Base-by-base conservation (phyloP, 2,113 vertebrate genomes). In the Erpornis zantholeuca region DNA sequence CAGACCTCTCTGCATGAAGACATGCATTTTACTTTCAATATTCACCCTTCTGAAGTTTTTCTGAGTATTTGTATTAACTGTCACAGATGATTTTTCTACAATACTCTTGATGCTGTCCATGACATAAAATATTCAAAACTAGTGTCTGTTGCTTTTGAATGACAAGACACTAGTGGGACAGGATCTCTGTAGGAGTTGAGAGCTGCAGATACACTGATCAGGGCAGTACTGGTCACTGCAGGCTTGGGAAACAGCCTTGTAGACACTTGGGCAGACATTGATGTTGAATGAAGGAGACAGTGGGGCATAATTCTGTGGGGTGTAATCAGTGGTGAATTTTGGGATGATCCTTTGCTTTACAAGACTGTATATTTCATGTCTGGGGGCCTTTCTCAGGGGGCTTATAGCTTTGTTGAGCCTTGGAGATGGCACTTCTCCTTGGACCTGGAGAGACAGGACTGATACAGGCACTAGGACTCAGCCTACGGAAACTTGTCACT, bases 191-290 rank as follows among this genome's bases (percentile, higher is more conserved):
- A n/a, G 73, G 50, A 56, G 23, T 15, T 29, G 21, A 85, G 40
- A 79, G 36, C 44, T 84, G 49, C 27, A 68, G 61, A 23, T 79
- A 18, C 2, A 9, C 20, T 56, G 15, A 21, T 66, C 14, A 38
- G 69, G 65, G 15, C 13, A 20, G 25, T 76, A 11, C 28, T 63
- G 59, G 31, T 54, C 20, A 15, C 42, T 63, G 47, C 15, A 63
- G 75, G 18, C 50, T 70, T 59, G 61, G n/a, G 28, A 86, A 71
- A 21, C 6, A 53, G 47, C 28, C 54, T 35, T 69, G 42, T 27
- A 59, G 77, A 18, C 5, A 2, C 4, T 47, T 35, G 10, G 10
- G 33, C 24, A 6, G n/a, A 31, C 0, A 1, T 6, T 76, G 40
- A 19, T 49, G 17, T 72, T 85, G 15, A 53, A 25, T 59, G 22